phyloP scores from a whole-genome alignment of 1,140 invertebrate genomes.

The Bombus superbus region DNA sequence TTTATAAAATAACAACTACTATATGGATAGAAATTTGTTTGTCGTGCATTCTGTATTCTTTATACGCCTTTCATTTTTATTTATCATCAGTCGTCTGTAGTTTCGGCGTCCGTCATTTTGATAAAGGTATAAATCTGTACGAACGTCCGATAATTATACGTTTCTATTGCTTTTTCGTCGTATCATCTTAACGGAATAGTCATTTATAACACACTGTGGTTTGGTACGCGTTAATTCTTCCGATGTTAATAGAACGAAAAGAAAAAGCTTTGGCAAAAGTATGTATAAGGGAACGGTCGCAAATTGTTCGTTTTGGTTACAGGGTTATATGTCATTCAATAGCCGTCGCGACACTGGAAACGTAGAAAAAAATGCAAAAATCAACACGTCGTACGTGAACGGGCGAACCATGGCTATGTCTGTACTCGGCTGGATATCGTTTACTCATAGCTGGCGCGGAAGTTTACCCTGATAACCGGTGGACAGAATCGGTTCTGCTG shows the following conservation, averaged over 20 bases:
- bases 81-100: too few relatives aligned
- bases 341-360: neutral
- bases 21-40: too few relatives aligned
- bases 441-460: conserved; percentile 12
- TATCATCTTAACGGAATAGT: too few relatives aligned
- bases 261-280: neutral
- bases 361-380: neutral
- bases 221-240: accelerated
- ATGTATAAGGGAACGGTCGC: neutral
- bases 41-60: too few relatives aligned
- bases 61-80: too few relatives aligned
- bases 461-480: conserved; percentile 10
- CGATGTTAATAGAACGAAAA: neutral
- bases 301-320: conserved; percentile 20
- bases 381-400: neutral
- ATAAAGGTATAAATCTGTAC: too few relatives aligned
- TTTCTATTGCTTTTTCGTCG: neutral
- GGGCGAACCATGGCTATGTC: neutral
- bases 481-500: neutral
- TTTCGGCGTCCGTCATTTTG: too few relatives aligned
- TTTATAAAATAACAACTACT: too few relatives aligned
- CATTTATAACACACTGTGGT: neutral
- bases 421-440: conserved; percentile 8
- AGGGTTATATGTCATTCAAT: neutral
- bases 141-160: neutral